phyloP scores from a whole-genome alignment of 53 echinoderm and acorn worm species.

The Holothuria leucospilota region DNA sequence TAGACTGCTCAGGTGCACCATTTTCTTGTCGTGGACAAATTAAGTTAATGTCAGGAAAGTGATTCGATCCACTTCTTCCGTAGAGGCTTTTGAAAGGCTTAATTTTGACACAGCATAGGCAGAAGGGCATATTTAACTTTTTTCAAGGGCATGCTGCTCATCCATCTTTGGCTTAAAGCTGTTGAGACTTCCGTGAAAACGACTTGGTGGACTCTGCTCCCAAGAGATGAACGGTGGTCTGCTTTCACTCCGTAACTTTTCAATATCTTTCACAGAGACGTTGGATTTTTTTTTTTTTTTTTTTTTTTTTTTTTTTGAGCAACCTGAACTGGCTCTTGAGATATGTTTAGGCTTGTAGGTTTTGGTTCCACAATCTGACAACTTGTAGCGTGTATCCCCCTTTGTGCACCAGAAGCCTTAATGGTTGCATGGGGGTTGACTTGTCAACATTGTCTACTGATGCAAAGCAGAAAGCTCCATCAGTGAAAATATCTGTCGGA shows the following conservation, averaged over 20 bases:
- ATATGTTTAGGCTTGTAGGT: not conserved
- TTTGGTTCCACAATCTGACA: too few relatives aligned
- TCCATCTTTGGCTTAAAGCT: not conserved
- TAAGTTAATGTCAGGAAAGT: conserved; percentile 7
- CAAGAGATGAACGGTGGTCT: not conserved
- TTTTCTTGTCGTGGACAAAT: not conserved
- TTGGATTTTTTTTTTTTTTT: too few relatives aligned
- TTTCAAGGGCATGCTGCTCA: not conserved
- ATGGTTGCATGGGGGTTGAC: too few relatives aligned
- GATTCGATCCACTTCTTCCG: not conserved
- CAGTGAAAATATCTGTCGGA: too few relatives aligned
- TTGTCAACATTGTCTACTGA: too few relatives aligned
- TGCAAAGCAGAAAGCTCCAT: too few relatives aligned
- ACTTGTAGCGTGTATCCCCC: too few relatives aligned
- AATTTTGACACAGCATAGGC: conserved; percentile 7
- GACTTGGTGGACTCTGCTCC: not conserved
- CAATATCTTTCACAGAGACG: conserved; percentile 12
- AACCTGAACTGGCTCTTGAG: not conserved
- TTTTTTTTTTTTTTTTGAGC: too few relatives aligned
- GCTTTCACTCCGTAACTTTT: not conserved
- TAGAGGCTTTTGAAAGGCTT: not conserved
- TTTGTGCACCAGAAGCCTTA: too few relatives aligned
- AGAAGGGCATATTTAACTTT: not conserved
- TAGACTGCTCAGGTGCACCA: conserved; percentile 18
- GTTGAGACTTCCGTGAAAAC: not conserved